These are phyloP conservation scores for Scarus forsteni DNA, from an alignment of 2,797 vertebrate species.

Conservation along the genomic window DNA sequence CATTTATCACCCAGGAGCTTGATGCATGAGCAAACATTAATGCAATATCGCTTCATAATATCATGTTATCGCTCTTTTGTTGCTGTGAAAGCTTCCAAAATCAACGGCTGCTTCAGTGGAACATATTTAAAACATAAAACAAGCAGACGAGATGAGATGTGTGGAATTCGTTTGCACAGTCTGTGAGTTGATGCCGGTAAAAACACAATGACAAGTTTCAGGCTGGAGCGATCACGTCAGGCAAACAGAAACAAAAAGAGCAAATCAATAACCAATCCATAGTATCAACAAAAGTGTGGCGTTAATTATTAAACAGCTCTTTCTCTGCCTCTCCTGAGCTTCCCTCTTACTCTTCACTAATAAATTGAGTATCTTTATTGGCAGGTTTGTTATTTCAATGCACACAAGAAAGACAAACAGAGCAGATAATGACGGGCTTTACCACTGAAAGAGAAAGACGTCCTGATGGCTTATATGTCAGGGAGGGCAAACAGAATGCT, in stretches of 20 bases:
- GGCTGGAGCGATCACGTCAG: constrained; percentile 24
- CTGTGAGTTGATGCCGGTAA: constrained; percentile 4
- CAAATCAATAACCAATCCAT: constrained; percentile 64
- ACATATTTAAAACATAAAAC: background rate
- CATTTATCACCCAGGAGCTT: constrained; percentile 4
- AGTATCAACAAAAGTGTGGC: constrained; percentile 23
- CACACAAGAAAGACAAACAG: constrained; percentile 48
- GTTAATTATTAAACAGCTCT: constrained; percentile 40
- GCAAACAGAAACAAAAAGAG: constrained; percentile 17
- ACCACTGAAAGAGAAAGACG: constrained; percentile 16
- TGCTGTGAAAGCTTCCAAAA: background rate
- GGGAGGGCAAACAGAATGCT: constrained; percentile 40
- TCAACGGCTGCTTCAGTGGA: background rate
- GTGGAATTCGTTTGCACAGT: constrained; percentile 5
- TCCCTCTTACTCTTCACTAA: background rate
- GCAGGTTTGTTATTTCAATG: constrained; percentile 33
- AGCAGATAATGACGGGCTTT: constrained; percentile 15
- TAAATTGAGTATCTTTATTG: constrained; percentile 38
- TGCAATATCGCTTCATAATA: background rate
- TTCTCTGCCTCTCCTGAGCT: background rate
- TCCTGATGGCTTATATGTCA: constrained; percentile 31
- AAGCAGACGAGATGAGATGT: background rate
- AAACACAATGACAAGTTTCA: constrained; percentile 27
- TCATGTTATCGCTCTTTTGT: background rate
- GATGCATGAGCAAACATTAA: background rate